Conservation (phyloP, 2,888 invertebrate genomes). For the Agriopis leucophaearia region DNA sequence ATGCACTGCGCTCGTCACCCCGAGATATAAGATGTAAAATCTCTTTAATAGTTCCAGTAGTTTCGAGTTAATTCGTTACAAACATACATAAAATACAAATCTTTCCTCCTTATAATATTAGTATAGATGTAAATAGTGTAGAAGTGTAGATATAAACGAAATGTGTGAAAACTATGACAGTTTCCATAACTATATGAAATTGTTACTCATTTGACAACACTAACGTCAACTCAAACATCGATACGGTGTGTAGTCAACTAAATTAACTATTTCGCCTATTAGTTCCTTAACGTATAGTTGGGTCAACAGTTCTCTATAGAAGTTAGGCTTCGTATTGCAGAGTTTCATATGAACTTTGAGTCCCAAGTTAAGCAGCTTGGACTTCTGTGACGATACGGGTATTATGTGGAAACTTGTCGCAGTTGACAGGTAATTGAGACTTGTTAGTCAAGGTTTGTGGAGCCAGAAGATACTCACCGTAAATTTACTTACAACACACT, state of each 20-base stretch:
- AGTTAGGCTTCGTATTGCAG: conserved; percentile 8
- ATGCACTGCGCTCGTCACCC: too few species aligned
- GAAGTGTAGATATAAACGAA: background rate
- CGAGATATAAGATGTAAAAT: too few species aligned
- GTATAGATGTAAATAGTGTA: too few species aligned
- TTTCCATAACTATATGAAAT: background rate
- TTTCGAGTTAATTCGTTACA: too few species aligned
- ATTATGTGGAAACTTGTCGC: conserved; percentile 18
- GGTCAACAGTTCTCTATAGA: conserved; percentile 4
- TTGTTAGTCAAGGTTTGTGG: background rate
- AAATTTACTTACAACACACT: too few species aligned
- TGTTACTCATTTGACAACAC: background rate
- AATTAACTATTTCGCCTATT: conserved; percentile 7
- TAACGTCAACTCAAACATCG: background rate
- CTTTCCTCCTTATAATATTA: too few species aligned
- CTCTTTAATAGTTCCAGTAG: too few species aligned
- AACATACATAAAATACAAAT: too few species aligned
- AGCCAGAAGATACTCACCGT: too few species aligned
- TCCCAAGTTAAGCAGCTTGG: background rate
- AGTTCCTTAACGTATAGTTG: conserved; percentile 12
- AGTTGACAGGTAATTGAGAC: conserved; percentile 1
- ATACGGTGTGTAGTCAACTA: background rate
- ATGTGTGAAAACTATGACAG: background rate
- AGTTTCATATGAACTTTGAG: conserved; percentile 21
- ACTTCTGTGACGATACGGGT: background rate